phyloP scores from a whole-genome alignment of 2,113 vertebrate species.

The Platichthys stellatus region DNA sequence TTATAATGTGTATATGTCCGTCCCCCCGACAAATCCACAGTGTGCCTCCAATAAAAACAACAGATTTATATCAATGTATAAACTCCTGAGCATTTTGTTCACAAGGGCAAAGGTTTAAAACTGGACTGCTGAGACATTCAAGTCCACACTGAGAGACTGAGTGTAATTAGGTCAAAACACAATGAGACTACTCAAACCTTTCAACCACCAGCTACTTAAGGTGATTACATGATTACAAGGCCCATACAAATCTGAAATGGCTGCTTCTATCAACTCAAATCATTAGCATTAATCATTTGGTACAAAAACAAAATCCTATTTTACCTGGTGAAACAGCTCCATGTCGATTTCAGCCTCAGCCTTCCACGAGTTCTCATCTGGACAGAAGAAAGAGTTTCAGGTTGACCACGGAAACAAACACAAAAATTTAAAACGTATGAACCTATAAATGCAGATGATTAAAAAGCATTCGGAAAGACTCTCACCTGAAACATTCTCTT shows the following conservation, averaged over 20 bases:
- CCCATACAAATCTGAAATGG: conserved; percentile 50
- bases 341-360: conserved; percentile 98
- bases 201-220: conserved; percentile 64
- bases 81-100: conserved; percentile 27
- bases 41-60: no score
- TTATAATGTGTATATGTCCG: no score
- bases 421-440: background rate
- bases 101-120: conserved; percentile 54
- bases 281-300: conserved; percentile 38
- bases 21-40: no score
- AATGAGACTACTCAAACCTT: conserved; percentile 71
- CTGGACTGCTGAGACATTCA: conserved; percentile 56
- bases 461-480: conserved; percentile 5
- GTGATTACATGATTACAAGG: conserved; percentile 69
- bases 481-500: conserved; percentile 93
- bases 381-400: conserved; percentile 20
- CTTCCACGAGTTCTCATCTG: conserved; percentile 97
- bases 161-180: conserved; percentile 73
- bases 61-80: conserved; percentile 10
- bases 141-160: conserved; percentile 14
- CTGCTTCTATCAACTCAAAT: conserved; percentile 48
- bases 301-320: conserved; percentile 27
- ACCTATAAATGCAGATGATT: background rate
- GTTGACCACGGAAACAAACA: background rate
- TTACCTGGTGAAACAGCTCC: conserved; percentile 99